Evolutionary conservation across 2,888 invertebrate species (phyloP), one percentile per base, ranked within the genome.

Genomic region (Blastobasis lacticolella): DNA sequence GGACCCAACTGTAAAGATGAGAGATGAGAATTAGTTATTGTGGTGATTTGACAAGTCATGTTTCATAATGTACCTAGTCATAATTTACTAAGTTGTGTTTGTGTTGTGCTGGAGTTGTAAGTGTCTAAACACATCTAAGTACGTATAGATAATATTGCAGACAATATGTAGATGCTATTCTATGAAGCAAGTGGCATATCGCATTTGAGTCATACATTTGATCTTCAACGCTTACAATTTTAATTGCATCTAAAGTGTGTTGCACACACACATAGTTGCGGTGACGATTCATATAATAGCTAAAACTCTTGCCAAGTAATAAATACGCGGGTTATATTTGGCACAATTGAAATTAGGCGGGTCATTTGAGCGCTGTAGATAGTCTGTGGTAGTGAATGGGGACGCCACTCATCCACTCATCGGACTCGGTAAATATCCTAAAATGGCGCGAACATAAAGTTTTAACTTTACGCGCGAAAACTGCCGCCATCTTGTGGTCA

Each of bases 1-100:
- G 8, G 86, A 75, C 78, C 94, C 95, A 90, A 92, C 88, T 88
- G 76, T 10, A 81, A 83, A 69, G 10, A 5, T n/a, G 10, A 42
- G 42, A 42, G 23, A 23, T 23, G 23, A 23, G 23, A 23, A 23
- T 23, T 23, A 23, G 23, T 23, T 23, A n/a, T 23, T 23, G 23
- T 23, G 23, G 3, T 23, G 23, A 23, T 23, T 23, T 23, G 23
- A 1, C 23, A 3, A 23, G 3, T 23, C 23, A 23, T 23, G 23
- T 23, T 23, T 23, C 23, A 23, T 23, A 2, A 23, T 2, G 23
- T 23, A 23, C 2, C 23, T 23, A 23, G 23, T 23, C 23, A 23
- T 23, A 23, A 23, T 23, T 23, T 23, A 23, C 23, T 23, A 23
- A 23, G 23, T 23, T 23, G 23, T 23, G 23, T 23, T 23, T 23